Evolutionary conservation across 2,797 vertebrate species (phyloP).

Genomic region (Rhynchotus rufescens): DNA sequence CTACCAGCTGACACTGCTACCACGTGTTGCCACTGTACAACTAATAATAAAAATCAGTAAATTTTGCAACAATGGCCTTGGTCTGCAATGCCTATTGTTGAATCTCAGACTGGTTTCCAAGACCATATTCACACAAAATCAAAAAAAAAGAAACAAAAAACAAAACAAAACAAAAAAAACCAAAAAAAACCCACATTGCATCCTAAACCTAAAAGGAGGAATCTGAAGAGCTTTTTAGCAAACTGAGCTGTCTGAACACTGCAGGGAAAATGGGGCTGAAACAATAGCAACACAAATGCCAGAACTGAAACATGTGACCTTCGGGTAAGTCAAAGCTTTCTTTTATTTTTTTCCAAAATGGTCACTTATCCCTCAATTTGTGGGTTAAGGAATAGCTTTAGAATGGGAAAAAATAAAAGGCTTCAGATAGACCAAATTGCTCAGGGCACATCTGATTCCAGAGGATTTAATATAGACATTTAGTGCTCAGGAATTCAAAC

Average conservation of each 20-base stretch:
- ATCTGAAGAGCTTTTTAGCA: background rate
- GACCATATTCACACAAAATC: background rate
- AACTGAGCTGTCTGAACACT: slow-evolving; percentile 6
- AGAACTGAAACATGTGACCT: slow-evolving; percentile 1
- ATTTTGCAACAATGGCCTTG: background rate
- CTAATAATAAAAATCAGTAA: background rate
- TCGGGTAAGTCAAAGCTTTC: background rate
- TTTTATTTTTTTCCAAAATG: background rate
- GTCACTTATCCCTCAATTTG: slow-evolving; percentile 15
- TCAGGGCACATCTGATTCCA: background rate
- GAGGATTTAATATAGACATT: background rate
- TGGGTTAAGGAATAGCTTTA: background rate
- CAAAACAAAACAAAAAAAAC: background rate
- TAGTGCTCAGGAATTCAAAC: slow-evolving; percentile 7
- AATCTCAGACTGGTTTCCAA: background rate
- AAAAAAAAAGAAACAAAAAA: background rate
- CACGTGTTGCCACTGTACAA: background rate
- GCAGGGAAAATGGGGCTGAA: slow-evolving; percentile 9
- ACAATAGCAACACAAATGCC: background rate
- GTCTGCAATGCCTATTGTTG: background rate
- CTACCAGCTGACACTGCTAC: background rate
- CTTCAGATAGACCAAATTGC: background rate
- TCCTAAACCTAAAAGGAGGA: background rate
- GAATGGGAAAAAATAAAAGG: background rate
- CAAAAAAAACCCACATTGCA: background rate